These are phyloP conservation scores for Eubucco bourcierii DNA, from an alignment of 2,113 vertebrate genomes.

Conservation along the genomic window DNA sequence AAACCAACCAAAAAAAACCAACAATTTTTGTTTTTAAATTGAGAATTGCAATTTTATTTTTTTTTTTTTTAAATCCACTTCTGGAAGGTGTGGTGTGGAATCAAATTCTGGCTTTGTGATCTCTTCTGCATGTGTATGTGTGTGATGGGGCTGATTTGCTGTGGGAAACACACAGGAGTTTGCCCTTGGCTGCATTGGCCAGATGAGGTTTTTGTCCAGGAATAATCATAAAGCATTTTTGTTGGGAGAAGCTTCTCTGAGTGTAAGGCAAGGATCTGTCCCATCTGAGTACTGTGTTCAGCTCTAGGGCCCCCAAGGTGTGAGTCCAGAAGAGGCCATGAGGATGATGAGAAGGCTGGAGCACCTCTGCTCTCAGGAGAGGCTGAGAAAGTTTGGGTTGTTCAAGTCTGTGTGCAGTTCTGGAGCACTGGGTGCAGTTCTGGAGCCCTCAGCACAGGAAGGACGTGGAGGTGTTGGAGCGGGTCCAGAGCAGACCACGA, in stretches of 20 bases:
- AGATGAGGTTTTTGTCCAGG: background rate
- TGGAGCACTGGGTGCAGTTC: no score
- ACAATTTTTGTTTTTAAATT: background rate
- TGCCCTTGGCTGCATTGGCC: background rate
- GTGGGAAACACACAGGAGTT: background rate
- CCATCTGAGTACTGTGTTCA: background rate
- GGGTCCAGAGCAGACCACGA: no score
- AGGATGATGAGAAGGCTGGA: background rate
- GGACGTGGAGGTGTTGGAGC: no score
- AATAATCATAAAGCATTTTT: background rate
- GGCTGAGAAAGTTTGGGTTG: background rate
- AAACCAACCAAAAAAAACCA: background rate
- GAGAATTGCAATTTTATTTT: background rate
- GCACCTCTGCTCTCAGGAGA: background rate
- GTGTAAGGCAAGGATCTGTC: background rate
- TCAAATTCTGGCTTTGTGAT: background rate
- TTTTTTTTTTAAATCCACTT: background rate
- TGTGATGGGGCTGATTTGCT: background rate
- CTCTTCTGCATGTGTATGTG: fast-evolving
- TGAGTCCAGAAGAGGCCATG: background rate
- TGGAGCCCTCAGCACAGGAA: no score
- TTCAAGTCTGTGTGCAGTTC: background rate
- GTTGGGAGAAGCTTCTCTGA: background rate
- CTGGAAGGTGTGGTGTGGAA: background rate
- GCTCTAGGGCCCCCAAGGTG: background rate